Base-by-base conservation (phyloP, 2,113 vertebrate species). In the Engraulis encrasicolus region DNA sequence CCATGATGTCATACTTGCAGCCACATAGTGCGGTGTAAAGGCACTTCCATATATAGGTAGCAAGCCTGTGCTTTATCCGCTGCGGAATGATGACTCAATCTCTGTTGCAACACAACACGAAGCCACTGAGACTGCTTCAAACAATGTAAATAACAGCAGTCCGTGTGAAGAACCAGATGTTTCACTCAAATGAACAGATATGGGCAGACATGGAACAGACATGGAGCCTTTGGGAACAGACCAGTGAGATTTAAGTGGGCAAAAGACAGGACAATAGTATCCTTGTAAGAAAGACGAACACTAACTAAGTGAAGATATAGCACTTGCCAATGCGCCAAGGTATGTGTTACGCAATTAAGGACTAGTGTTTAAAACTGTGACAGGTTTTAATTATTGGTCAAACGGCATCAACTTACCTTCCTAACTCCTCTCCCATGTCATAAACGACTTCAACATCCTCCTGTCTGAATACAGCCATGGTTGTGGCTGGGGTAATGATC, bases 341-440 rank as follows among this genome's bases (percentile, higher is more conserved):
- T n/a, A n/a, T 52, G 14, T 52, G 50, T 52, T 17, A 5, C 50
- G 27, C n/a, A 3, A 27, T 27, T 14, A 3, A 27, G 14, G 6
- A n/a, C 11, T 61, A 3, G 58, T 66, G n/a, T 66, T 66, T 66
- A 66, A 66, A 27, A 31, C 12, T 66, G 58, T 23, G n/a, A 50
- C 49, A 50, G 49, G 1, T 27, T 12, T 27, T 66, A 66, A 0
- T 34, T 81, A 66, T 12, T 27, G n/a, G n/a, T n/a, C n/a, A n/a
- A n/a, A n/a, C n/a, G n/a, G n/a, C n/a, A n/a, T n/a, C n/a, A n/a
- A 66, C 91, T 27, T 91, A 95, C 95, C 94, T 95, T 86, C 95
- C 95, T 83, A 95, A 87, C 88, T 95, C 95, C 86, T 95, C 95
- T 90, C 92, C 94, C 95, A 95, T 95, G 38, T 93, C 94, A 87